Conservation (phyloP, 2,797 vertebrate species). For the Arnoldichthys spilopterus region DNA sequence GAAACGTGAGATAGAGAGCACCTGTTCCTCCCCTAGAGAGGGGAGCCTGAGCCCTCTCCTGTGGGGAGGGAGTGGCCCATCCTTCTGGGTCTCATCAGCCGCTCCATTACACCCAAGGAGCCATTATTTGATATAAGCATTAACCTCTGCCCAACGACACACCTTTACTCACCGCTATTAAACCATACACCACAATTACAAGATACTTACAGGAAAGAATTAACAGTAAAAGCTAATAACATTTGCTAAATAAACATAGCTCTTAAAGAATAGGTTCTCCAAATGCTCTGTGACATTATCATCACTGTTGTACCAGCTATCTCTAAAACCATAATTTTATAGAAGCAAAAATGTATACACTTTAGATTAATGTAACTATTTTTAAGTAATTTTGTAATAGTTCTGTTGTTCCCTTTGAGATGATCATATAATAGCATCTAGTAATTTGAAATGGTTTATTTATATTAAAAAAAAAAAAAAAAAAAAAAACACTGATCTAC, state of each 20-base stretch:
- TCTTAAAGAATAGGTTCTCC: background rate
- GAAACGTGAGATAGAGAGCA: conserved; percentile 79
- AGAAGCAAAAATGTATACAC: too few species aligned
- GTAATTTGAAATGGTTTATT: background rate
- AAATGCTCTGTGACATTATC: background rate
- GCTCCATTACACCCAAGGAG: conserved; percentile 46
- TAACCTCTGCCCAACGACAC: conserved; percentile 9
- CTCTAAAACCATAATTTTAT: too few species aligned
- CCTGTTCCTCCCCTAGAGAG: conserved; percentile 65
- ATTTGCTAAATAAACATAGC: background rate
- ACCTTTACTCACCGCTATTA: background rate
- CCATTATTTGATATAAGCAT: conserved; percentile 41
- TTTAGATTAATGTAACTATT: too few species aligned
- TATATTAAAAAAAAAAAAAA: background rate
- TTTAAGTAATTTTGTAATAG: too few species aligned
- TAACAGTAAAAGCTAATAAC: background rate
- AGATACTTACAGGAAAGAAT: background rate
- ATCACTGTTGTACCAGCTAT: background rate
- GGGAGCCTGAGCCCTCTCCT: conserved; percentile 58
- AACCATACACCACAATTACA: background rate
- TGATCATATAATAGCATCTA: background rate
- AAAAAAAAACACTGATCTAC: background rate
- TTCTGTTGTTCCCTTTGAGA: too few species aligned
- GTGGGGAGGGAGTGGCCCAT: conserved; percentile 29
- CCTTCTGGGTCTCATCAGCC: conserved; percentile 38